These are phyloP conservation scores for Platyura marginata DNA, from an alignment of 1,140 invertebrate genomes.

Conservation along the genomic window DNA sequence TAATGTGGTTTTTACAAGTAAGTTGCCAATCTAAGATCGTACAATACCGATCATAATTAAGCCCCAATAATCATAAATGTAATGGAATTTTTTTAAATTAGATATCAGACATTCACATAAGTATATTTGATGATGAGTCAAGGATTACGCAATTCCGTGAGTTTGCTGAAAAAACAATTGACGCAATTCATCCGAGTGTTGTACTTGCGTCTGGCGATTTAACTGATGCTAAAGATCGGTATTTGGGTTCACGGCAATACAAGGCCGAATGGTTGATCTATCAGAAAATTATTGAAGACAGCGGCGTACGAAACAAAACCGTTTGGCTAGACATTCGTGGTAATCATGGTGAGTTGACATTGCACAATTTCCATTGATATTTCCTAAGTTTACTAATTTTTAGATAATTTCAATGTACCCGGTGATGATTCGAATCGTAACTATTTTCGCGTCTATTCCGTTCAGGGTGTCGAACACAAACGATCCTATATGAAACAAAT, in stretches of 20 bases:
- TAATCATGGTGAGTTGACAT: slow-evolving; percentile 57
- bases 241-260: slow-evolving; percentile 68
- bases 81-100: slow-evolving; percentile 25
- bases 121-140: slow-evolving; percentile 56
- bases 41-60: background rate
- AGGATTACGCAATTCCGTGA: slow-evolving; percentile 59
- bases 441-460: slow-evolving; percentile 63
- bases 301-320: slow-evolving; percentile 45
- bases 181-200: slow-evolving; percentile 54
- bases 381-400: slow-evolving; percentile 16
- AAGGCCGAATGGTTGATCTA: slow-evolving; percentile 75
- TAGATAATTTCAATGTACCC: slow-evolving; percentile 82
- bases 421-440: slow-evolving; percentile 47
- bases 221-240: slow-evolving; percentile 68
- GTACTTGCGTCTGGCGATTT: slow-evolving; percentile 77
- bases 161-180: slow-evolving; percentile 61
- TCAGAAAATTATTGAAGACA: slow-evolving; percentile 45
- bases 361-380: background rate
- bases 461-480: slow-evolving; percentile 48
- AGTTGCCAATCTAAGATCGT: background rate
- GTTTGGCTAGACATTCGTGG: slow-evolving; percentile 82
- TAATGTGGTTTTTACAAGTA: slow-evolving; percentile 64
- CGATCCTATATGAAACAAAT: slow-evolving; percentile 61
- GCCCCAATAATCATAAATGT: background rate
- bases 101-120: slow-evolving; percentile 82